A percentile compares a stretch with the other conserved stretches of the same genome.
Evolutionary conservation across 2,888 invertebrate genomes (phyloP).

Genomic region (Erebia palarica): DNA sequence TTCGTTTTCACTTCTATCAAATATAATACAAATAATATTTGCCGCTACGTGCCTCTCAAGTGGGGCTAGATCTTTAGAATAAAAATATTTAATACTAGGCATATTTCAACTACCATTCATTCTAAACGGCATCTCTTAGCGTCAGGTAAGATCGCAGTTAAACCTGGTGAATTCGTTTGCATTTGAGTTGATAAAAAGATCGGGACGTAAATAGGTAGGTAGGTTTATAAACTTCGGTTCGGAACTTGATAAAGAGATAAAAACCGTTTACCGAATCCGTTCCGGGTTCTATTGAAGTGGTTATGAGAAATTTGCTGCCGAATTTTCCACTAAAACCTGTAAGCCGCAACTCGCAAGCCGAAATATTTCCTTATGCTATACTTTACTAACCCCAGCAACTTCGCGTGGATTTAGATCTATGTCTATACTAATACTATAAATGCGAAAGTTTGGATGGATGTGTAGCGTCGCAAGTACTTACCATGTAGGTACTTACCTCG

Average conservation of each 20-base stretch:
- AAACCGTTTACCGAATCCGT: constrained; percentile 12
- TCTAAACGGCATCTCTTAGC: too few species aligned
- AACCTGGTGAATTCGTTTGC: background rate
- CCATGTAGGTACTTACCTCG: too few species aligned
- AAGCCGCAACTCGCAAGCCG: background rate
- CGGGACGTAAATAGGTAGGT: background rate
- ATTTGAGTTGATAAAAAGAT: constrained; percentile 14
- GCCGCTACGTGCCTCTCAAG: too few species aligned
- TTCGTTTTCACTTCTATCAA: too few species aligned
- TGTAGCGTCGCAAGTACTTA: too few species aligned
- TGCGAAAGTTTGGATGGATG: background rate
- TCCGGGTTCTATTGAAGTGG: constrained; percentile 14
- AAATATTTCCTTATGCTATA: background rate
- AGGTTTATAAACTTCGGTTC: constrained; percentile 5
- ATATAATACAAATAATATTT: too few species aligned
- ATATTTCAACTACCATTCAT: too few species aligned
- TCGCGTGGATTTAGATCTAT: background rate
- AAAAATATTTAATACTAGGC: too few species aligned
- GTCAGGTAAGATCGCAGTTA: too few species aligned
- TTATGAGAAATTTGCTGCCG: constrained; percentile 18
- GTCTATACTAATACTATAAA: background rate
- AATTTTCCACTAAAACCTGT: constrained; percentile 15
- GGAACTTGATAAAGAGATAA: constrained; percentile 21
- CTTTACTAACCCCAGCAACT: background rate
- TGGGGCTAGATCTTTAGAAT: too few species aligned